These are phyloP conservation scores for Onthophagus sagittarius DNA, from an alignment of 2,888 invertebrate species.

Conservation along the genomic window DNA sequence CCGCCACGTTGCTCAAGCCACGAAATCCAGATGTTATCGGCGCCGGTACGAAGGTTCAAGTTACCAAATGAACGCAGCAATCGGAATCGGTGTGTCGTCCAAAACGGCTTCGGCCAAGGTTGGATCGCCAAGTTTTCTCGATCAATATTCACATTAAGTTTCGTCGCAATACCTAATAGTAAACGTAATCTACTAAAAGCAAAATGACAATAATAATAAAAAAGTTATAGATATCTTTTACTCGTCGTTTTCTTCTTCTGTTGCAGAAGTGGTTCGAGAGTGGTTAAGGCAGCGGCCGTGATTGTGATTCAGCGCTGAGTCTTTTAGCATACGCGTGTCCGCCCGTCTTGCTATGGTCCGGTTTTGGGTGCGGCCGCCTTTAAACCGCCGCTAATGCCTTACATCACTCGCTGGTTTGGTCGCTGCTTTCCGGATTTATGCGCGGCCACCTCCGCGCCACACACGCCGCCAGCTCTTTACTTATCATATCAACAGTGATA, in stretches of 20 bases:
- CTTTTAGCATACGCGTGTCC: constrained; percentile 41
- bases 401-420: constrained; percentile 22
- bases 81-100: background rate
- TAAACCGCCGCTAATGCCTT: constrained; percentile 27
- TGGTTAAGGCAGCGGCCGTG: constrained; percentile 36
- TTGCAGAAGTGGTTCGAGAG: too few species aligned
- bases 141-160: background rate
- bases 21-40: background rate
- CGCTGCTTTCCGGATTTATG: constrained; percentile 25
- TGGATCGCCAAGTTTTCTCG: background rate
- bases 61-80: background rate
- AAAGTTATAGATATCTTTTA: too few species aligned
- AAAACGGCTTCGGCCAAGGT: background rate
- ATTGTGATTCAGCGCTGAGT: constrained; percentile 42
- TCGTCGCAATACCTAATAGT: background rate
- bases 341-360: constrained; percentile 36
- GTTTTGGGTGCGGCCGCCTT: constrained; percentile 37
- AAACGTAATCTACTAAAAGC: background rate
- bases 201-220: too few species aligned
- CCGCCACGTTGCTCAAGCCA: background rate
- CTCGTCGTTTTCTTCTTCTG: too few species aligned
- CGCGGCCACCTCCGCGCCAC: constrained; percentile 21
- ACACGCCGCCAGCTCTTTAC: constrained; percentile 3
- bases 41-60: background rate
- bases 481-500: constrained; percentile 12